These are phyloP conservation scores for Erebia epiphron DNA, from an alignment of 2,888 invertebrate species.

Conservation along the genomic window DNA sequence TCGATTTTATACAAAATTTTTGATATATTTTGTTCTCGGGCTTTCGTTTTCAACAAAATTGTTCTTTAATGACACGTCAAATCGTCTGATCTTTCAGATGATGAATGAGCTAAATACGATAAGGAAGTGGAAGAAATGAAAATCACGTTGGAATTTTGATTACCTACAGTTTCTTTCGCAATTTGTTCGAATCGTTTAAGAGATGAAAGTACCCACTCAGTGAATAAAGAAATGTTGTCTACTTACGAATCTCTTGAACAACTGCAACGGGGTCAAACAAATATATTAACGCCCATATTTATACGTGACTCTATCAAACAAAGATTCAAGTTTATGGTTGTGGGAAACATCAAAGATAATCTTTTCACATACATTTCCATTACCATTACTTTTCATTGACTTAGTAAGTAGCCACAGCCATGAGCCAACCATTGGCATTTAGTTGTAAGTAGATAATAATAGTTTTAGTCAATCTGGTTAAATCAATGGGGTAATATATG, in stretches of 20 bases:
- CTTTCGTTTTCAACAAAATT: conserved; percentile 27
- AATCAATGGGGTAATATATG: neutral
- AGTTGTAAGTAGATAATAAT: neutral
- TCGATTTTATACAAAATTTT: conserved; percentile 28
- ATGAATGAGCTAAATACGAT: conserved; percentile 32
- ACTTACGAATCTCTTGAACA: conserved; percentile 1
- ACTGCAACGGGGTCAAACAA: conserved; percentile 1
- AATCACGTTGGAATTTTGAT: conserved; percentile 22
- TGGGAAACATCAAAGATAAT: conserved; percentile 6
- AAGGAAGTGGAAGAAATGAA: conserved; percentile 26
- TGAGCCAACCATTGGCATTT: neutral
- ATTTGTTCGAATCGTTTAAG: conserved; percentile 5
- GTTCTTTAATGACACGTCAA: conserved; percentile 29
- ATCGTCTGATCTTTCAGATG: conserved; percentile 27
- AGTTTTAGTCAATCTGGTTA: neutral
- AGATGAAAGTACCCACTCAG: neutral
- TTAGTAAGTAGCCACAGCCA: too few relatives aligned
- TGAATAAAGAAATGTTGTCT: conserved; percentile 5
- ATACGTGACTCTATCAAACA: conserved; percentile 12
- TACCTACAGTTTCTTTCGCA: conserved; percentile 6
- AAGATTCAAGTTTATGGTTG: conserved; percentile 9
- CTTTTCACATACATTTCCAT: conserved; percentile 10
- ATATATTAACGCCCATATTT: conserved; percentile 1
- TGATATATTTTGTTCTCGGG: conserved; percentile 35
- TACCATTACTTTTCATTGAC: conserved; percentile 11